phyloP scores from a whole-genome alignment of 2,888 invertebrate genomes.

The Lydus trimaculatus region DNA sequence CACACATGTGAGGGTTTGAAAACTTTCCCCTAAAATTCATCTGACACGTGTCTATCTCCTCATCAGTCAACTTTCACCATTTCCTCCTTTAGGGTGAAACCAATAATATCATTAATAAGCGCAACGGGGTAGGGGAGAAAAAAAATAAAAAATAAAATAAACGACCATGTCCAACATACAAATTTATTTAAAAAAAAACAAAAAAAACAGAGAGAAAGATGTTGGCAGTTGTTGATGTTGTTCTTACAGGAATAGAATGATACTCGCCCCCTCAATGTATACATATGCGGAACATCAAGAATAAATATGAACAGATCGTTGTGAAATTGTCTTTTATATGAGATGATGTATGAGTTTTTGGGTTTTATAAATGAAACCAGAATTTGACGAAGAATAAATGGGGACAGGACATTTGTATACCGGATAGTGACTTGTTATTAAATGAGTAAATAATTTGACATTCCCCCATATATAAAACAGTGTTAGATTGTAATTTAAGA shows the following conservation, averaged over 20 bases:
- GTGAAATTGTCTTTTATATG: slow-evolving; percentile 13
- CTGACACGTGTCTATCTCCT: slow-evolving; percentile 27
- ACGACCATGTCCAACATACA: slow-evolving; percentile 7
- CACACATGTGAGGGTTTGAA: slow-evolving; percentile 21
- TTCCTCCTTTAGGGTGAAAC: slow-evolving; percentile 12
- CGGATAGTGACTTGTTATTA: not conserved
- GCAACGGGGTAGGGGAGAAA: slow-evolving; percentile 15
- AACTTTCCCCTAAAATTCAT: slow-evolving; percentile 13
- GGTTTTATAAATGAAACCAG: slow-evolving; percentile 4
- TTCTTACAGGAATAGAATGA: not conserved
- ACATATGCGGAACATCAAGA: slow-evolving; percentile 4
- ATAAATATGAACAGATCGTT: slow-evolving; percentile 11
- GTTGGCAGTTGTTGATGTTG: not conserved
- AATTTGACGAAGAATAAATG: slow-evolving; percentile 5
- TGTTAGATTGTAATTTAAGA: too few relatives aligned
- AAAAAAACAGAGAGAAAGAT: not conserved
- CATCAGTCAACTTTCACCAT: not conserved
- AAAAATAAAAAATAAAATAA: not conserved
- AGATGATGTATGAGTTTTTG: slow-evolving; percentile 3
- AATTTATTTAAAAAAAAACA: not conserved
- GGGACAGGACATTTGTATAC: not conserved
- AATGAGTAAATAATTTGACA: not conserved
- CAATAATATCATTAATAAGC: slow-evolving; percentile 33
- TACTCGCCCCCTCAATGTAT: not conserved
- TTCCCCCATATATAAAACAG: not conserved